phyloP scores from a whole-genome alignment of 2,888 invertebrate genomes.

The Seladonia tumulorum region DNA sequence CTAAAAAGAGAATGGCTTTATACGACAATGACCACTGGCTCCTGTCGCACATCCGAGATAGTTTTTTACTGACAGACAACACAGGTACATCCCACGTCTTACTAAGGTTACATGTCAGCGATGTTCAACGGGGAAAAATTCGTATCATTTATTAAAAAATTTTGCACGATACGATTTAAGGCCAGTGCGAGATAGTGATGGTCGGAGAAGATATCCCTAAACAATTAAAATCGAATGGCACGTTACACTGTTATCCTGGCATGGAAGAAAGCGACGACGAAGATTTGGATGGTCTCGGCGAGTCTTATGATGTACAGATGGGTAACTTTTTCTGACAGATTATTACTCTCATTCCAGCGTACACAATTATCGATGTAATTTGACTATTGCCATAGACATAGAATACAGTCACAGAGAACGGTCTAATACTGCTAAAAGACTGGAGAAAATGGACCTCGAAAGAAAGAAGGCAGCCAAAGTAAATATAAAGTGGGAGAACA shows the following conservation, averaged over 20 bases:
- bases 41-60: conserved; percentile 95
- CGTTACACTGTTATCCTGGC: conserved; percentile 90
- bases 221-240: conserved; percentile 86
- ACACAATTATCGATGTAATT: neutral
- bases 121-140: neutral
- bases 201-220: conserved; percentile 92
- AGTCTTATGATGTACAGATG: conserved; percentile 92
- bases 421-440: conserved; percentile 94
- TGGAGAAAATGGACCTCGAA: conserved; percentile 95
- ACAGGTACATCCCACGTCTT: conserved; percentile 86
- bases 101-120: conserved; percentile 42
- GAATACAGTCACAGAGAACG: conserved; percentile 88
- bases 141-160: neutral
- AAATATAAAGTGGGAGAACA: conserved; percentile 90
- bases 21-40: conserved; percentile 98
- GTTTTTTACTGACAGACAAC: conserved; percentile 97
- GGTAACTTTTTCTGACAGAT: conserved; percentile 80
- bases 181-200: conserved; percentile 97
- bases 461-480: conserved; percentile 92
- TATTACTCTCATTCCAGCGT: neutral
- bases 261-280: conserved; percentile 92
- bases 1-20: conserved; percentile 90
- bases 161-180: conserved; percentile 73
- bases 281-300: conserved; percentile 88
- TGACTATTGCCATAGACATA: conserved; percentile 79